Conservation (phyloP, 2,888 invertebrate genomes). For the Octonoba sinensis region DNA sequence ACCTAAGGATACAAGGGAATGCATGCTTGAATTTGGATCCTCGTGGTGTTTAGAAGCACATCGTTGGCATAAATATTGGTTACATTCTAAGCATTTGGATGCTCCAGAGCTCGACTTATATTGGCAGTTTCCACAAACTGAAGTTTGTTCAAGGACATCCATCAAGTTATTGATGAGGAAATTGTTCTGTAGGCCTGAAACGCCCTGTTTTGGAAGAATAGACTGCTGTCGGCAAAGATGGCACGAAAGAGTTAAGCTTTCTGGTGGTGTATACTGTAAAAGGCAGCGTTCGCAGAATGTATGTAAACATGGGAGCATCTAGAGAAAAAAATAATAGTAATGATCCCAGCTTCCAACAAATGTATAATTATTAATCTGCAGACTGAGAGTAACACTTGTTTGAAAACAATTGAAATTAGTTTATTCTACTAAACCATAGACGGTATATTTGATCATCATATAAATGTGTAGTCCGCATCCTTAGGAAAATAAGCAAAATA, state of each 20-base stretch:
- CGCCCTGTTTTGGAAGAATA: slow-evolving; percentile 73
- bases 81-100: slow-evolving; percentile 70
- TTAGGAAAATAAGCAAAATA: no score
- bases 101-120: slow-evolving; percentile 67
- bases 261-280: slow-evolving; percentile 72
- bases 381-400: neutral
- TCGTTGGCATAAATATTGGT: slow-evolving; percentile 69
- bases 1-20: slow-evolving; percentile 36
- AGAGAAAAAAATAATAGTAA: slow-evolving; percentile 7
- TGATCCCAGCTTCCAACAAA: neutral
- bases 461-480: no score
- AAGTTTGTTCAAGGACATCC: slow-evolving; percentile 65
- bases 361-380: neutral
- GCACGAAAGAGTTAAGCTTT: slow-evolving; percentile 73
- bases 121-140: slow-evolving; percentile 68
- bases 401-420: neutral
- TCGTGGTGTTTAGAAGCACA: slow-evolving; percentile 68
- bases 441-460: no score
- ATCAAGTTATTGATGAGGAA: slow-evolving; percentile 57
- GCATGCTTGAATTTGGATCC: slow-evolving; percentile 53
- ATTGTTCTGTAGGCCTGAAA: slow-evolving; percentile 58
- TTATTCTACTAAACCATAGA: no score
- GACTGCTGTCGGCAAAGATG: slow-evolving; percentile 74
- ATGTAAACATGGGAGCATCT: slow-evolving; percentile 74
- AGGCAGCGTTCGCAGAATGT: slow-evolving; percentile 74